phyloP scores from a whole-genome alignment of 2,797 vertebrate genomes.

The Crocidura indochinensis region DNA sequence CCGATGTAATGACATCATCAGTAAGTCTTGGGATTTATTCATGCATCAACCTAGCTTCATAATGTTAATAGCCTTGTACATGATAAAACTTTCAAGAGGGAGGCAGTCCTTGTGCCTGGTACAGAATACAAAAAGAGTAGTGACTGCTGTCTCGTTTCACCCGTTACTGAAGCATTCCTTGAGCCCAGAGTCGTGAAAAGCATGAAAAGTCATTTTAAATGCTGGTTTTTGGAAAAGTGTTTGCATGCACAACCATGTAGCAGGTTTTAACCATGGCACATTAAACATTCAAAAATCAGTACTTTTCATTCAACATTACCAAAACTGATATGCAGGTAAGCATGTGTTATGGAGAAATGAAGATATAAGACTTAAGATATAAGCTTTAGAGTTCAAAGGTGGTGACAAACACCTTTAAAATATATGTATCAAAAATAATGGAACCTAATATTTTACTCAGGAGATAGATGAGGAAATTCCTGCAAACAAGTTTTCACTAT shows the following conservation, averaged over 20 bases:
- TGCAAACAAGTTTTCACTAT: constrained; percentile 60
- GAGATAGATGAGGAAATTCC: background rate
- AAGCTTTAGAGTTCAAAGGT: constrained; percentile 74
- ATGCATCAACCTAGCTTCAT: constrained; percentile 87
- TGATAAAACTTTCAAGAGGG: constrained; percentile 90
- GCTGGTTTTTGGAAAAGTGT: constrained; percentile 83
- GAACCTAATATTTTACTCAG: constrained; percentile 6
- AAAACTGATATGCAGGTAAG: constrained; percentile 79
- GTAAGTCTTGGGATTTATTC: constrained; percentile 88
- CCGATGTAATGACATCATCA: constrained; percentile 90
- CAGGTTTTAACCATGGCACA: constrained; percentile 73
- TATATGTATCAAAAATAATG: background rate
- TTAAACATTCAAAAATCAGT: constrained; percentile 81
- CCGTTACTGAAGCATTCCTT: constrained; percentile 87
- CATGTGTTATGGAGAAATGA: constrained; percentile 67
- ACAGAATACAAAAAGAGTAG: constrained; percentile 86
- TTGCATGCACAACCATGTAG: constrained; percentile 80
- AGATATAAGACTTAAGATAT: background rate
- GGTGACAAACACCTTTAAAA: constrained; percentile 56
- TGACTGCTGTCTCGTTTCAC: constrained; percentile 83
- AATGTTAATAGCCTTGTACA: constrained; percentile 90
- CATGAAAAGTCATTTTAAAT: constrained; percentile 88
- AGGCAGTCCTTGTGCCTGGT: constrained; percentile 82
- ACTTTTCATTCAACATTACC: constrained; percentile 82
- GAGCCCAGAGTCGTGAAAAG: constrained; percentile 85